Conservation (phyloP, 2,888 invertebrate species). For the Aleiodes testaceus region DNA sequence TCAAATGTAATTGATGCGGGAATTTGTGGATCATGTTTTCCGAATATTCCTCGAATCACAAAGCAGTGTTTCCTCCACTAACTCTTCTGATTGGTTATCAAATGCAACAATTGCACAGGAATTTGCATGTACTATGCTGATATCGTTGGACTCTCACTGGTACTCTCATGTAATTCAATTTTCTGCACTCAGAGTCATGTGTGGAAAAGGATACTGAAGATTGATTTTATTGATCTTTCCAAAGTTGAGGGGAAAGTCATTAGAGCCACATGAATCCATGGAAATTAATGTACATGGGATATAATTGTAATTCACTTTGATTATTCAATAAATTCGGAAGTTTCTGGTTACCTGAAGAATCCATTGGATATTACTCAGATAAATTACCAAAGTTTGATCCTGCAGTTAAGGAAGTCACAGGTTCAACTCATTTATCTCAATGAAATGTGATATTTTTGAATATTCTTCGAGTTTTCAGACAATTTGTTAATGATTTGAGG, state of each 20-base stretch:
- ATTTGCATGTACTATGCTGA: background rate
- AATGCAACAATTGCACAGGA: background rate
- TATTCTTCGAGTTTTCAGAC: too few species aligned
- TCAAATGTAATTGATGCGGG: background rate
- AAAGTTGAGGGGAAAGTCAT: conserved; percentile 28
- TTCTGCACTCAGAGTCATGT: conserved; percentile 14
- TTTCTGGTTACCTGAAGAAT: conserved; percentile 1
- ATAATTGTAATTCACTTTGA: background rate
- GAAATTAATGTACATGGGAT: background rate
- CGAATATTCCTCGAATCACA: background rate
- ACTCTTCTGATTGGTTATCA: background rate
- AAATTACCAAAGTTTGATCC: conserved; percentile 1
- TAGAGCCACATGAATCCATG: background rate
- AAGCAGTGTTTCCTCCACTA: too few species aligned
- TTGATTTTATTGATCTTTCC: conserved; percentile 25
- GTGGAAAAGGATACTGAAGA: background rate
- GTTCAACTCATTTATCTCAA: too few species aligned
- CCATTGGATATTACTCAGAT: conserved; percentile 4
- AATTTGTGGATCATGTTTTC: background rate
- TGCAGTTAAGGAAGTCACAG: too few species aligned
- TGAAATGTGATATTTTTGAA: too few species aligned
- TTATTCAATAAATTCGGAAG: background rate
- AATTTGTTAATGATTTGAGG: too few species aligned
- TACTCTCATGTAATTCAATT: conserved; percentile 12
- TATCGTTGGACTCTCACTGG: background rate